Percentiles rank a stretch among this genome's conserved stretches.
These are phyloP conservation scores for Cervus canadensis DNA, from an alignment of 2,113 vertebrate species.

Conservation along the genomic window DNA sequence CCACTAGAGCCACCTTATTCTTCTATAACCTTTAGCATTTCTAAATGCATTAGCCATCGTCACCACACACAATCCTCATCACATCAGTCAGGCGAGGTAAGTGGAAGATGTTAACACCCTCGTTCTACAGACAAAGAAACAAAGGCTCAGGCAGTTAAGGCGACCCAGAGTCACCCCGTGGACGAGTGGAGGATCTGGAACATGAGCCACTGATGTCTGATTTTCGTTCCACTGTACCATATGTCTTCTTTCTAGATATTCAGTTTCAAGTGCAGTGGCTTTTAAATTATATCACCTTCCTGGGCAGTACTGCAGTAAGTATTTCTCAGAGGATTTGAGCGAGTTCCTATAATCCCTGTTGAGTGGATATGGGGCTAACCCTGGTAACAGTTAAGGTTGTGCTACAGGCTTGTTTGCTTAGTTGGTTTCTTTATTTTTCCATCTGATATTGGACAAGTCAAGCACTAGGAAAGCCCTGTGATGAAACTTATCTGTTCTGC, in stretches of 20 bases:
- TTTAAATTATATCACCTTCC: background rate
- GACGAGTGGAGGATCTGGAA: background rate
- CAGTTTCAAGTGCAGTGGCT: background rate
- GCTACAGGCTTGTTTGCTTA: background rate
- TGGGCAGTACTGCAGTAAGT: background rate
- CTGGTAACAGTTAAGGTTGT: background rate
- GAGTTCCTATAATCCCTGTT: background rate
- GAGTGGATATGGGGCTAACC: background rate
- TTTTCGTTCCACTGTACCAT: background rate
- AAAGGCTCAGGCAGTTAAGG: background rate
- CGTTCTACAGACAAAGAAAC: background rate
- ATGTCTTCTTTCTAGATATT: background rate
- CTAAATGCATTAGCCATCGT: background rate
- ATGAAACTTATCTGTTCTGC: background rate
- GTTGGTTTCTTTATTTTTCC: background rate
- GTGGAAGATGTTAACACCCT: background rate
- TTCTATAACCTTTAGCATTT: background rate
- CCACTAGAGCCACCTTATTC: background rate
- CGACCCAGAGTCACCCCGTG: background rate
- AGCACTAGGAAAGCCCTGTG: background rate
- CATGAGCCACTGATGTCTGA: background rate
- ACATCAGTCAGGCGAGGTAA: background rate
- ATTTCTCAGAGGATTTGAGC: background rate
- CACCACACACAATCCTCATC: accelerated
- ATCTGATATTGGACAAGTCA: background rate